Percentiles rank a stretch among this genome's conserved stretches.
Conservation (phyloP, 2,113 vertebrate genomes). For the Silurus asotus region DNA sequence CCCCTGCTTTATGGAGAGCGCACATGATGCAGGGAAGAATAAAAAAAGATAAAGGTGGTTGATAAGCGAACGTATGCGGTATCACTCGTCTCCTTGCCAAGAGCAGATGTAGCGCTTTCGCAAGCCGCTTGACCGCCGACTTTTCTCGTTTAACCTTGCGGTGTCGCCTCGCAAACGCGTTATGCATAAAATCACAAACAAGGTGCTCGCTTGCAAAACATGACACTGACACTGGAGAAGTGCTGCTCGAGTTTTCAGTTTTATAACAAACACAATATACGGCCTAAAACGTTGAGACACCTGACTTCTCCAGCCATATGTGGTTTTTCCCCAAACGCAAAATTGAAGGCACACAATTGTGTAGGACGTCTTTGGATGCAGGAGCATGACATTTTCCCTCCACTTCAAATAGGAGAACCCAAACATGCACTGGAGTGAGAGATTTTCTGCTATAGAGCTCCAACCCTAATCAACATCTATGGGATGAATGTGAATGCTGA, state of each 20-base stretch:
- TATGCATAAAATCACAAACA: constrained; percentile 7
- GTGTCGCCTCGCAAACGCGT: neutral
- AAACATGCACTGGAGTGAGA: no score
- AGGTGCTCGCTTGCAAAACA: constrained; percentile 24
- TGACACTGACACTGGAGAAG: neutral
- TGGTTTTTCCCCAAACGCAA: no score
- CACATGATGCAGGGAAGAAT: neutral
- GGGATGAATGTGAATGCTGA: no score
- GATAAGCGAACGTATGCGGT: constrained; percentile 30
- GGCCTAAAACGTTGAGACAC: no score
- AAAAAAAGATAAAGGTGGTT: constrained; percentile 19
- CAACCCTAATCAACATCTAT: no score
- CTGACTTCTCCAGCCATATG: no score
- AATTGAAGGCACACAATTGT: no score
- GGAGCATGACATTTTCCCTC: no score
- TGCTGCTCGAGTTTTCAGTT: constrained; percentile 2
- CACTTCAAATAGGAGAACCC: no score
- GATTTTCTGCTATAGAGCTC: no score
- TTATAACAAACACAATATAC: neutral
- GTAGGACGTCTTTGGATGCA: no score
- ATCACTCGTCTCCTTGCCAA: neutral
- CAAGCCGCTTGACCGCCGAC: neutral
- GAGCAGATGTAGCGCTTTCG: constrained; percentile 22
- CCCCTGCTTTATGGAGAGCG: neutral
- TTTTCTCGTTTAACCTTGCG: constrained; percentile 18